Evolutionary conservation across 2,888 invertebrate species (phyloP).

Genomic region (Lasioglossum morio): DNA sequence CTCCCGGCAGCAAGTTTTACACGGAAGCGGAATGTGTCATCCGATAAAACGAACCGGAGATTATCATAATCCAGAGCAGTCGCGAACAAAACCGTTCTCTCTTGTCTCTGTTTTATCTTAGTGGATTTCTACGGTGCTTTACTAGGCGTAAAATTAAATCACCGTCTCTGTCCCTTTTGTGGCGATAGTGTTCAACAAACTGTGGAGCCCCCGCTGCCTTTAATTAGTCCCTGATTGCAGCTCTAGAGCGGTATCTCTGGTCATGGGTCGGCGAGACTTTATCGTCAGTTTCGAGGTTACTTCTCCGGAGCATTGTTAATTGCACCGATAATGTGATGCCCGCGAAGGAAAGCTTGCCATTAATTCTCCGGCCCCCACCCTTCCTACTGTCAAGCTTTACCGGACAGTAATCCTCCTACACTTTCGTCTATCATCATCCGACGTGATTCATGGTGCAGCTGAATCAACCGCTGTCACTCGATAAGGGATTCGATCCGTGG

Average conservation of each 20-base stretch:
- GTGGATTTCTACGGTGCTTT: slow-evolving; percentile 21
- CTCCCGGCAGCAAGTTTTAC: background rate
- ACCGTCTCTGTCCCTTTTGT: slow-evolving; percentile 2
- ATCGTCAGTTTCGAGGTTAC: slow-evolving; percentile 27
- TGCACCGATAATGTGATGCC: slow-evolving; percentile 37
- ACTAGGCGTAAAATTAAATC: slow-evolving; percentile 46
- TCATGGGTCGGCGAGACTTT: slow-evolving; percentile 39
- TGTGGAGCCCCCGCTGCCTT: slow-evolving; percentile 13
- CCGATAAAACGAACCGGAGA: background rate
- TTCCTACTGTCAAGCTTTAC: slow-evolving; percentile 17
- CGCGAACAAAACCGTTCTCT: too few relatives aligned
- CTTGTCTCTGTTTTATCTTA: background rate
- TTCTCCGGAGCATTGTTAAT: slow-evolving; percentile 21
- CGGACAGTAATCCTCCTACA: slow-evolving; percentile 12
- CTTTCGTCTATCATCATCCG: slow-evolving; percentile 20
- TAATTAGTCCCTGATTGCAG: slow-evolving; percentile 43
- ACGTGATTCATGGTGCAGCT: slow-evolving; percentile 16
- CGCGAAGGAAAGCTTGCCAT: slow-evolving; percentile 15
- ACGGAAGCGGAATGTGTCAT: background rate
- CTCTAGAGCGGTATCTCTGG: slow-evolving; percentile 6
- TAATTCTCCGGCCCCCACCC: background rate
- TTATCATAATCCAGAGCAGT: background rate
- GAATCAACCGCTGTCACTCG: background rate
- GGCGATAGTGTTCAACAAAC: slow-evolving; percentile 4
- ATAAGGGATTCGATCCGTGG: background rate